Evolutionary conservation across 2,797 vertebrate species (phyloP), one percentile per base, ranked within the genome.

Genomic region (Dendrocincla fuliginosa): DNA sequence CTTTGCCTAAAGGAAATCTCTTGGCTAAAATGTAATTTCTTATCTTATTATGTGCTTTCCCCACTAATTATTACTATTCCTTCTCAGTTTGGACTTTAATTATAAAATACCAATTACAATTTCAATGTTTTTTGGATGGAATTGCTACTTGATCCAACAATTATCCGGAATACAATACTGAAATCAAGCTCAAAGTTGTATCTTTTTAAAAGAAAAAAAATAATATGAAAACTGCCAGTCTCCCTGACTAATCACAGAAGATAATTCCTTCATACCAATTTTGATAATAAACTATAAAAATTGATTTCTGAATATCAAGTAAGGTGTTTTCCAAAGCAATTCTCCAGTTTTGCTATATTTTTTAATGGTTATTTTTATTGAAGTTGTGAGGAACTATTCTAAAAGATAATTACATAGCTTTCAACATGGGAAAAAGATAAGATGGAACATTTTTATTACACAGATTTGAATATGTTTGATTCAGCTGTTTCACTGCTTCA

Each of bases 11-110:
- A 87, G 52, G 71, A 95, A 94, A 91, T 86, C 41, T 84, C 81
- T 63, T 0, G 0, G 39, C 60, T 96, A 42, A 89, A 82, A 81
- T 84, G 52, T 94, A n/a, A 82, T 92, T 83, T 84, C 55, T 94
- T 91, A 88, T 71, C 55, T 65, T 87, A 92, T 79, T 90, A 91
- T 70, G 50, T 52, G 39, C 28, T 95, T 73, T 84, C 28, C 18
- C 13, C n/a, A 47, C 53, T 92, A 95, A 93, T 95, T 87, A 84
- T 92, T 81, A 63, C 25, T 70, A 89, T 89, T 91, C 17, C 64
- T 96, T 94, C 79, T 88, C 59, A 74, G 53, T 75, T 92, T 89
- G 85, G 47, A 87, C 75, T 95, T 95, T 84, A 96, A 95, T 96
- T 85, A 96, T 89, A 92, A 93, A 97, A 78, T 84, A 88, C 86